Percentiles rank a stretch among this genome's conserved stretches.
Evolutionary conservation across 2,888 invertebrate species (phyloP).

Genomic region (Smittia sp.): DNA sequence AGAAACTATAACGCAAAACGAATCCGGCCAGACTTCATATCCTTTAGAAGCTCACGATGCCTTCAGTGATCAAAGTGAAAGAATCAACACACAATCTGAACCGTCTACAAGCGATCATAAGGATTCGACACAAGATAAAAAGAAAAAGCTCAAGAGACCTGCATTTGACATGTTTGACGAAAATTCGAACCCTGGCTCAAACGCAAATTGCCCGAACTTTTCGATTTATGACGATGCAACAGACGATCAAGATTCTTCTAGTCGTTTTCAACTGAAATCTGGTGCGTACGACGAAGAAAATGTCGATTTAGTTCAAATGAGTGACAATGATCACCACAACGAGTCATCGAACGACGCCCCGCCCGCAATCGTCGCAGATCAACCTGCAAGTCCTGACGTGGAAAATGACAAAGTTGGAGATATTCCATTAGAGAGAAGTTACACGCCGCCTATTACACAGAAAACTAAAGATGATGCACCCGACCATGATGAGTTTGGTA

Average conservation of each 20-base stretch:
- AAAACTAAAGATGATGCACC: neutral
- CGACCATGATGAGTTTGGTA: neutral
- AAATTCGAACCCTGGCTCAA: conserved; percentile 44
- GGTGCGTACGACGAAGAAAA: conserved; percentile 47
- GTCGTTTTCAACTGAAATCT: neutral
- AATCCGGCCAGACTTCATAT: neutral
- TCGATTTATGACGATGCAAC: conserved; percentile 69
- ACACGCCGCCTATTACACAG: conserved; percentile 27
- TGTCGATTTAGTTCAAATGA: conserved; percentile 54
- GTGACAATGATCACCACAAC: conserved; percentile 52
- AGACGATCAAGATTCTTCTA: neutral
- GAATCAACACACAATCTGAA: neutral
- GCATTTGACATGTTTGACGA: conserved; percentile 32
- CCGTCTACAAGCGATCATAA: neutral
- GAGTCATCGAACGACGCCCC: conserved; percentile 41
- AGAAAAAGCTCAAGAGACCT: conserved; percentile 13
- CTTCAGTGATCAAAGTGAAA: neutral
- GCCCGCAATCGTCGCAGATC: conserved; percentile 9
- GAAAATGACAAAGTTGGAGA: conserved; percentile 10
- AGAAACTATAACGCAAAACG: neutral
- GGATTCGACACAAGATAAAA: neutral
- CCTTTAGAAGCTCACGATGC: neutral
- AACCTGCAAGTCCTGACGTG: conserved; percentile 30
- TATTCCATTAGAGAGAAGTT: conserved; percentile 24
- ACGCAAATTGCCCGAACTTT: conserved; percentile 77